Conservation (phyloP, 2,888 invertebrate species). For the Charanyca ferruginea region DNA sequence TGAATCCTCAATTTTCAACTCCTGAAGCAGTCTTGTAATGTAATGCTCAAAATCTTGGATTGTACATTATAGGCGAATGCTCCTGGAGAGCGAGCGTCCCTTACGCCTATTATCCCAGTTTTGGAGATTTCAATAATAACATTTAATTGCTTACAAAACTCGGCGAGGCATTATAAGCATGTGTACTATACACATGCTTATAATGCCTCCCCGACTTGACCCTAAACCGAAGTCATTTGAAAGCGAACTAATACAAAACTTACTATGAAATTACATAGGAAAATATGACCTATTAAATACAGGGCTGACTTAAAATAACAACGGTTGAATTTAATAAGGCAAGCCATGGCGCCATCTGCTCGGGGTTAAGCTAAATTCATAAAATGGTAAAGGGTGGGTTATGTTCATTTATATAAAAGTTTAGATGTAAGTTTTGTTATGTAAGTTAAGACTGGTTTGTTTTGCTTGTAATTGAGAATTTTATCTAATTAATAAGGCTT, state of each 20-base stretch:
- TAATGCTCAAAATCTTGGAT: no score
- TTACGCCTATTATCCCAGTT: background rate
- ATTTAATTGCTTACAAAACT: constrained; percentile 11
- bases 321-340: constrained; percentile 70
- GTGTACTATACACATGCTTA: no score
- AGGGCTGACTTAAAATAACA: constrained; percentile 63
- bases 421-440: constrained; percentile 47
- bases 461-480: constrained; percentile 1
- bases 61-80: no score
- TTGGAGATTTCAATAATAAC: background rate
- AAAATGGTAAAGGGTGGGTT: constrained; percentile 57
- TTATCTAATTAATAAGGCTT: background rate
- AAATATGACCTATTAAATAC: constrained; percentile 66
- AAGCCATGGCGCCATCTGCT: constrained; percentile 65
- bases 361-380: constrained; percentile 60
- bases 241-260: constrained; percentile 59
- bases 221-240: constrained; percentile 41
- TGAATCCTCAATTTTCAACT: no score
- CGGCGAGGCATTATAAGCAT: no score
- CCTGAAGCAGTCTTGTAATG: no score
- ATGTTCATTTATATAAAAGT: constrained; percentile 57
- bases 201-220: constrained; percentile 11
- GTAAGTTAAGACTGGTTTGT: constrained; percentile 9
- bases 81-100: no score
- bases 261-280: constrained; percentile 60